Evolutionary conservation across 2,888 invertebrate species (phyloP), one percentile per base, ranked within the genome.

Genomic region (Metellina segmentata): DNA sequence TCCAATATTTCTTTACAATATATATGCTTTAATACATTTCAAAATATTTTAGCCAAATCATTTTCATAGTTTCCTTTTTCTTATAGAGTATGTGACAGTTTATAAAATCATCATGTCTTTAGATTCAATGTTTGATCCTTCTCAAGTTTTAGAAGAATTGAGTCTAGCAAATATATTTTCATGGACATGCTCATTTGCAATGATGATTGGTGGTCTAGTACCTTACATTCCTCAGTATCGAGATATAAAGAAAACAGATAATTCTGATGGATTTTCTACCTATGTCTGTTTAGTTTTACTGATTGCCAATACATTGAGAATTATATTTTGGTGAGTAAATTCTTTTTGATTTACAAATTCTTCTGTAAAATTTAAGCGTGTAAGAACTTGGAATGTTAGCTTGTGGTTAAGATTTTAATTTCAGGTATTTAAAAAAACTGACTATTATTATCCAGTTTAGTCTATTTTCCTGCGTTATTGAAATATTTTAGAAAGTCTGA

Each of bases 241-340:
- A 94, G 98, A 99, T 95, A 99, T 99, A 93, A 97, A 96, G 95
- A 96, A 96, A 94, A 97, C 97, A 69, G 97, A 98, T 95, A 98
- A 99, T 96, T 97, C 98, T 19, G 98, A 99, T 94, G 99, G 99
- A 13, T 99, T 99, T 95, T 99, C 99, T 0, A 96, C 98, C 79
- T 98, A 98, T 95, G 99, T 99, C 85, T 99, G 99, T 95, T 96
- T 99, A 94, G 97, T 98, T 49, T 96, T 99, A 88, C 96, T 99
- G 81, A 96, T 99, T 94, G 99, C 99, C 93, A 99, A 99, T 95
- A 99, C 98, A 88, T 96, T 99, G 93, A 96, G 99, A 94, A 99
- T 99, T 95, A 96, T 99, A 94, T 99, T 99, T 96, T 99, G 99
- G 99, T 99, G 96, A 96, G 97, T 96, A 93, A 81, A 20, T 0